These are phyloP conservation scores for Hypsibius dujardini DNA, from an alignment of 1,140 invertebrate genomes.

Conservation along the genomic window DNA sequence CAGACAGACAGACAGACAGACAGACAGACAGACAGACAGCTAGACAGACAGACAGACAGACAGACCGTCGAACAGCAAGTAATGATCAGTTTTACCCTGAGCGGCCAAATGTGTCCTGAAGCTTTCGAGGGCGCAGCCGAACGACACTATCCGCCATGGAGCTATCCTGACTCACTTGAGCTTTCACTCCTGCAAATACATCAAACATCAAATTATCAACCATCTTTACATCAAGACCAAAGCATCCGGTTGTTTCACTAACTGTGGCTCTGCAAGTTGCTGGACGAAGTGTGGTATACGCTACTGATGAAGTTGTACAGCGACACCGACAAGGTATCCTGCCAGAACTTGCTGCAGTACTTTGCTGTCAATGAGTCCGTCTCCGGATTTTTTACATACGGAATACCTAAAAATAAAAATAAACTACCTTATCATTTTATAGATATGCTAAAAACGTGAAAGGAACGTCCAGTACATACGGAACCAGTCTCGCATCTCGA, in stretches of 20 bases:
- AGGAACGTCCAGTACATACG: background rate
- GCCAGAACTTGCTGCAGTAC: constrained; percentile 14
- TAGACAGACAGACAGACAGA: too few relatives aligned
- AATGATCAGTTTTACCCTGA: too few relatives aligned
- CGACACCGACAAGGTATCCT: constrained; percentile 1
- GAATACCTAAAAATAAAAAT: background rate
- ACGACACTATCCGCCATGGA: too few relatives aligned
- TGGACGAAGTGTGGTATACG: background rate
- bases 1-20: too few relatives aligned
- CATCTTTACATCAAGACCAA: too few relatives aligned
- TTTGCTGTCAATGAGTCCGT: background rate
- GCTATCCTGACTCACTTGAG: too few relatives aligned
- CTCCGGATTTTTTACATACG: constrained; percentile 10
- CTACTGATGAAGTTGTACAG: constrained; percentile 15
- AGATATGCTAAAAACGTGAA: background rate
- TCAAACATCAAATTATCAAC: too few relatives aligned
- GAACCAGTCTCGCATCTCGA: background rate
- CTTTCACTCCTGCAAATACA: too few relatives aligned
- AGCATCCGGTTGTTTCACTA: background rate
- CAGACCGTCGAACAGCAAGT: too few relatives aligned
- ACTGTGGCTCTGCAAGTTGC: background rate
- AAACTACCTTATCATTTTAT: background rate
- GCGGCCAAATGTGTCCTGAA: too few relatives aligned
- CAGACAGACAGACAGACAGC: too few relatives aligned
- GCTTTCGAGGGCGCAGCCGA: too few relatives aligned